Evolutionary conservation across 2,113 vertebrate species (phyloP).

Genomic region (Cyanocitta stelleri): DNA sequence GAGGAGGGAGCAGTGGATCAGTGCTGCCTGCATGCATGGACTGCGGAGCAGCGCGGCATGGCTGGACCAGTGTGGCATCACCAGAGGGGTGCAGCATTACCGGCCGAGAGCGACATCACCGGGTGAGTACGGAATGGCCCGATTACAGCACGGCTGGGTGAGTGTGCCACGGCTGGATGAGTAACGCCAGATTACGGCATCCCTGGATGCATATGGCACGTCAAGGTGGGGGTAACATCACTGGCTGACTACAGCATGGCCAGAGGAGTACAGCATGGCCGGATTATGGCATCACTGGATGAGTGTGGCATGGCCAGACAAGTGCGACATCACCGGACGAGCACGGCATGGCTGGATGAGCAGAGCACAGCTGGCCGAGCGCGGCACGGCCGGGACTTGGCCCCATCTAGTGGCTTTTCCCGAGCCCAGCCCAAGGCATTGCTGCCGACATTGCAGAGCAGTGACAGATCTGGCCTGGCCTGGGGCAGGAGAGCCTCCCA

Average conservation of each 20-base stretch:
- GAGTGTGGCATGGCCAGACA: neutral
- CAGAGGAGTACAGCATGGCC: neutral
- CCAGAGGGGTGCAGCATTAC: neutral
- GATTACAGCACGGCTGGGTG: neutral
- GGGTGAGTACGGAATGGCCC: neutral
- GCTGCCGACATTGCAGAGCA: neutral
- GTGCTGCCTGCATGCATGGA: accelerated
- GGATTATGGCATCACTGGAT: neutral
- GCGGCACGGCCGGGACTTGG: neutral
- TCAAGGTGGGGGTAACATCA: neutral
- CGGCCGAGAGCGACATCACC: accelerated
- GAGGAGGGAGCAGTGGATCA: neutral
- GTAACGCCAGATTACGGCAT: neutral
- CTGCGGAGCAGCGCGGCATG: accelerated
- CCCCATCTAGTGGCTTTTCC: constrained; percentile 22
- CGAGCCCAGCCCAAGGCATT: neutral
- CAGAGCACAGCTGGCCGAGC: accelerated
- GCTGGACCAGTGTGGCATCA: neutral
- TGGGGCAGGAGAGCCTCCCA: neutral
- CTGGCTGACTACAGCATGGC: neutral
- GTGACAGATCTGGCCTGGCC: neutral
- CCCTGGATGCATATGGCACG: accelerated
- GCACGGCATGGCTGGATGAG: accelerated
- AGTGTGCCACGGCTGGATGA: neutral
- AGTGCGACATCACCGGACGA: accelerated